Evolutionary conservation across 2,888 invertebrate genomes (phyloP), one percentile per base, ranked within the genome.

Genomic region (Luffia ferchaultella): DNA sequence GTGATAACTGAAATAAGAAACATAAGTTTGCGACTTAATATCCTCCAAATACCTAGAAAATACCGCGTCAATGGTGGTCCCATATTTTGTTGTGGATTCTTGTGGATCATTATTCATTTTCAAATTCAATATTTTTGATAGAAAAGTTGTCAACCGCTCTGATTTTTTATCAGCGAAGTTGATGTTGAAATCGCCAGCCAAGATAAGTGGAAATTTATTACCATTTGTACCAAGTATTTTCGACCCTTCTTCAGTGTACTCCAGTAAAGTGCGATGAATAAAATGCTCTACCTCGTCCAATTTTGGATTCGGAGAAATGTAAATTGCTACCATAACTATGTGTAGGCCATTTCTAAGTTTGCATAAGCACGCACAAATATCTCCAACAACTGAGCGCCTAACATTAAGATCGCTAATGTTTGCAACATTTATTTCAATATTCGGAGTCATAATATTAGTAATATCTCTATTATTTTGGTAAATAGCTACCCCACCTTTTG

Each of bases 401-500:
- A 54, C 54, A 55, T 56, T 54, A 53, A 55, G 52, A 53, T 57
- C 55, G 54, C 52, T 55, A 54, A 55, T 54, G 53, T 56, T 53
- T 54, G 50, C 53, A 54, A 58, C 53, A 54, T 56, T 59, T 56
- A 60, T 58, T 55, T 60, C 54, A 55, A 60, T 58, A 57, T 60
- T 56, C 51, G 57, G 55, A 57, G 57, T 57, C 52, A 57, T 52
- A 53, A 57, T 53, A 57, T 53, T 59, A 53, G 52, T 59, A 50
- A 50, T 30, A 52, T 54, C 41, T 49, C 51, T 48, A 20, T 46
- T 16, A 59, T 61, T 59, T 57, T 60, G 60, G 55, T 62, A 61
- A 55, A 61, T 60, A 53, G 60, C 60, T 51, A 62, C 57, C 52
- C 57, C 57, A 57, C 59, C 60, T 58, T 49, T 54, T 54, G 49